phyloP scores from a whole-genome alignment of 2,797 vertebrate species.

The Galaxias olidus region DNA sequence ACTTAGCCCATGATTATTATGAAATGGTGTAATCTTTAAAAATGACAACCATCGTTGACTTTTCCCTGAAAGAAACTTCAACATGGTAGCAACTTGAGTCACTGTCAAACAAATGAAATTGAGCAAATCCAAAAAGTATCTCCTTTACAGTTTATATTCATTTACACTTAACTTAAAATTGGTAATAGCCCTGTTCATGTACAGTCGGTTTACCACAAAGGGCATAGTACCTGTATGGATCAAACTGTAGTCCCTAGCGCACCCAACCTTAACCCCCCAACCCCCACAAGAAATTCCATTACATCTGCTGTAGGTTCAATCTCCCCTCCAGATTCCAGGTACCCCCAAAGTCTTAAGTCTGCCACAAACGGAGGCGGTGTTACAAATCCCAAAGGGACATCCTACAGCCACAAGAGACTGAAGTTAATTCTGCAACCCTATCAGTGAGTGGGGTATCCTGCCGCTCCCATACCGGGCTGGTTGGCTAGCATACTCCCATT shows the following conservation, averaged over 20 bases:
- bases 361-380: constrained; percentile 63
- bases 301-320: constrained; percentile 61
- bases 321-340: constrained; percentile 53
- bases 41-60: constrained; percentile 34
- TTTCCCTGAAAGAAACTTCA: constrained; percentile 47
- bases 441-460: constrained; percentile 92
- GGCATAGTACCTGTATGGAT: constrained; percentile 63
- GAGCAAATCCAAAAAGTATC: constrained; percentile 53
- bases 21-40: constrained; percentile 26
- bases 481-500: constrained; percentile 88
- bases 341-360: constrained; percentile 65
- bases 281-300: constrained; percentile 56
- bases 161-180: constrained; percentile 77
- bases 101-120: constrained; percentile 48
- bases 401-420: constrained; percentile 59
- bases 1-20: constrained; percentile 54
- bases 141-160: constrained; percentile 74
- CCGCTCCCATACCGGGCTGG: constrained; percentile 87
- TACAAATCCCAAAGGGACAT: constrained; percentile 50
- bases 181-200: constrained; percentile 61
- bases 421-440: constrained; percentile 58
- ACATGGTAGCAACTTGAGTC: constrained; percentile 64
- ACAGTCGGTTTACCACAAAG: constrained; percentile 62
- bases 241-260: constrained; percentile 48
- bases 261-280: constrained; percentile 44